phyloP scores from a whole-genome alignment of 2,797 vertebrate genomes.

The Nannoperca australis region DNA sequence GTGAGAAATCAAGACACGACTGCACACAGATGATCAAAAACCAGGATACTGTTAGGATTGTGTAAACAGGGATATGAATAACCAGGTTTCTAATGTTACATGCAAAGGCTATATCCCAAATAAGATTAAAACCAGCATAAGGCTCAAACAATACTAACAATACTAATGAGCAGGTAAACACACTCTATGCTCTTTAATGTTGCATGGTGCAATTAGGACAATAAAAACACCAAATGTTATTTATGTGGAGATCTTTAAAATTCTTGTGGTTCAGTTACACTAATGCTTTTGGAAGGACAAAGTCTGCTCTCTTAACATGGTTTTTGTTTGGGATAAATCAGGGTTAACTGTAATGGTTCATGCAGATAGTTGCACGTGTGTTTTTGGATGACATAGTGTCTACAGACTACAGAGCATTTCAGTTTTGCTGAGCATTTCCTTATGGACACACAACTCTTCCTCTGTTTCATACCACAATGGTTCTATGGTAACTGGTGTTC shows the following conservation, averaged over 20 bases:
- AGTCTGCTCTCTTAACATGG: background rate
- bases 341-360: background rate
- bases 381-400: slow-evolving; percentile 54
- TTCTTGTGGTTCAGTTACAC: background rate
- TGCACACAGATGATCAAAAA: background rate
- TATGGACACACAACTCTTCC: slow-evolving; percentile 24
- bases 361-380: slow-evolving; percentile 28
- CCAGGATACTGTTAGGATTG: background rate
- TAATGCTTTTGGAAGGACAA: background rate
- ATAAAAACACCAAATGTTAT: slow-evolving; percentile 16
- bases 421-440: slow-evolving; percentile 39
- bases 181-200: slow-evolving; percentile 1
- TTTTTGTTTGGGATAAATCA: background rate
- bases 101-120: background rate
- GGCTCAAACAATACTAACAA: background rate
- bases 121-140: background rate
- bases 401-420: slow-evolving; percentile 40
- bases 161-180: background rate
- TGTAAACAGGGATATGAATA: background rate
- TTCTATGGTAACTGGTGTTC: slow-evolving; percentile 18
- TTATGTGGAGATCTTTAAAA: background rate
- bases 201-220: slow-evolving; percentile 11
- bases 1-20: background rate
- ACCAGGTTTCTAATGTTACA: background rate
- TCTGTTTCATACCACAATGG: slow-evolving; percentile 52